Base-by-base conservation (phyloP, 2,888 invertebrate genomes). In the Danaus chrysippus region DNA sequence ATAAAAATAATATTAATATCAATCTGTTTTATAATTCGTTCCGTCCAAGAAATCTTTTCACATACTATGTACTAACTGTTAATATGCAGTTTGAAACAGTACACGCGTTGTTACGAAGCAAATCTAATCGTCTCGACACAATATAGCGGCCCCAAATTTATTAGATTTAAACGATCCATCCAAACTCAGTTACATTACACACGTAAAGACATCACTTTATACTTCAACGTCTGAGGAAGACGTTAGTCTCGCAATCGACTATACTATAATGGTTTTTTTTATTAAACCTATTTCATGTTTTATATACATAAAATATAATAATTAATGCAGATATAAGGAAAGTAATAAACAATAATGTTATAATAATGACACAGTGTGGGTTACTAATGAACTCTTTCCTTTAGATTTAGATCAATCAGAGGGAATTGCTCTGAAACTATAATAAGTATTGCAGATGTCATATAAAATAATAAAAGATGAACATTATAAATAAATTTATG, bases 131-230 rank as follows among this genome's bases (percentile, higher is more conserved):
- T 17, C 49, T 17, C 10, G 1, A 17, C 15, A 17, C 17, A 17
- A 49, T 17, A 49, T 49, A 11, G 49, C 49, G 49, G 49, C 46
- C 6, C 46, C 46, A 46, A 46, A 46, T 46, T 13, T 46, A 46
- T 46, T n/a, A 46, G 46, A 46, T 9, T 46, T 46, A 46, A 46
- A 46, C 10, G 46, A 9, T 9, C 15, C 15, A 46, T 17, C 9
- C 23, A 34, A 34, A 34, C 23, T 34, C 3, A 6, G 49, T 49
- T 49, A 49, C 17, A 49, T 49, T 17, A 49, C 6, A 13, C 46
- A 46, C 11, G 49, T 46, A 46, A 13, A 46, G 13, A 46, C 9
- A n/a, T 46, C 15, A 15, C 23, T 34, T 34, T 34, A 34, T 5
- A 34, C 23, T 34, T 23, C 8, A 6, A 34, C 23, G 23, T 34